phyloP scores from a whole-genome alignment of 2,797 vertebrate species.

The Diplodus sargus region DNA sequence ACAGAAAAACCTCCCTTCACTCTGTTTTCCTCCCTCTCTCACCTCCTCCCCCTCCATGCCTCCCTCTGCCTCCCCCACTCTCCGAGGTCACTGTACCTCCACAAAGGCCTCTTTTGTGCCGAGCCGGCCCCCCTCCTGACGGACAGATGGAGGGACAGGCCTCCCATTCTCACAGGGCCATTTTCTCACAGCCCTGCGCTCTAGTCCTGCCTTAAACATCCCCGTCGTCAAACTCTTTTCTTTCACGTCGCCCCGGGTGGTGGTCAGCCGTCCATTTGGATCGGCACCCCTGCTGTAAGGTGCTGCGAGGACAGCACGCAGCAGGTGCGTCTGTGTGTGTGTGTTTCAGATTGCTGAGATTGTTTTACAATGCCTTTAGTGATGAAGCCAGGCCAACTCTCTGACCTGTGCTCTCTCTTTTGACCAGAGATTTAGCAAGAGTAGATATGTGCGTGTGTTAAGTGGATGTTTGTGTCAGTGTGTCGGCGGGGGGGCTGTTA shows the following conservation, averaged over 20 bases:
- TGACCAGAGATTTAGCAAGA: conserved; percentile 51
- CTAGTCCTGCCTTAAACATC: conserved; percentile 52
- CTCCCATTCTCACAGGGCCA: conserved; percentile 70
- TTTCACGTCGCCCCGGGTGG: conserved; percentile 50
- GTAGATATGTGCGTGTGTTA: conserved; percentile 37
- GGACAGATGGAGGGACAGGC: conserved; percentile 75
- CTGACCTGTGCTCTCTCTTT: conserved; percentile 59
- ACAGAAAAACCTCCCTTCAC: conserved; percentile 23
- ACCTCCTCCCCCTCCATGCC: conserved; percentile 8
- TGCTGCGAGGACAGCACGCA: conserved; percentile 46
- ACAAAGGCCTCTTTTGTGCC: conserved; percentile 82
- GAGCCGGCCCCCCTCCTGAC: conserved; percentile 65
- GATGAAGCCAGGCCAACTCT: conserved; percentile 36
- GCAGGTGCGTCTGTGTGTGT: conserved; percentile 53
- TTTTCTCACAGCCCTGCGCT: conserved; percentile 79
- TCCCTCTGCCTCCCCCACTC: conserved; percentile 18
- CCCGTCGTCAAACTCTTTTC: conserved; percentile 42
- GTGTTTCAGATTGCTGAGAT: conserved; percentile 33
- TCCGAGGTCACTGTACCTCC: conserved; percentile 76
- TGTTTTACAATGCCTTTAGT: conserved; percentile 44
- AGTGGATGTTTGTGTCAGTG: conserved; percentile 37
- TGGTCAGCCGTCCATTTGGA: conserved; percentile 36
- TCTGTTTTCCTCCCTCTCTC: not conserved
- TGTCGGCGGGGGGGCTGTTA: conserved; percentile 34
- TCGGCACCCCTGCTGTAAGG: conserved; percentile 55